Evolutionary conservation across 2,888 invertebrate genomes (phyloP).

Genomic region (Limnephilus marmoratus): DNA sequence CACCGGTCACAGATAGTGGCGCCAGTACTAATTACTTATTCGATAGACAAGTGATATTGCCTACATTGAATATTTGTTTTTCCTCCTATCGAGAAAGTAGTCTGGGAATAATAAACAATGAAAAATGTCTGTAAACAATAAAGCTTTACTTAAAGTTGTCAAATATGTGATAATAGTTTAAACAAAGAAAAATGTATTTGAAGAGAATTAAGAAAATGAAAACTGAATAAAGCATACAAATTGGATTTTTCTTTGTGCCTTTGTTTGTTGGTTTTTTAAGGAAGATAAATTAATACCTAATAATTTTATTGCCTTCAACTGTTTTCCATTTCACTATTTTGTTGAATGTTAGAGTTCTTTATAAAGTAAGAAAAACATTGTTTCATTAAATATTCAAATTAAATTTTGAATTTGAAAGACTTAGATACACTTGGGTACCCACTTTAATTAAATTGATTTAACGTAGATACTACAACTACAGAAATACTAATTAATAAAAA

Average conservation of each 20-base stretch:
- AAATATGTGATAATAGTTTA: background rate
- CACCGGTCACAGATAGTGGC: slow-evolving; percentile 21
- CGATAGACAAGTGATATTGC: slow-evolving; percentile 33
- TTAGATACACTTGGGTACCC: no score
- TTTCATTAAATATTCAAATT: no score
- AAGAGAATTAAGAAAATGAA: background rate
- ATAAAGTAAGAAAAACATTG: no score
- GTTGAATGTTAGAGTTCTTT: no score
- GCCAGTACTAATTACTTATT: slow-evolving; percentile 38
- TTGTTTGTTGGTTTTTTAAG: background rate
- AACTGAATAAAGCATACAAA: background rate
- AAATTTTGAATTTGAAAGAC: no score
- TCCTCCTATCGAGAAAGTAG: slow-evolving; percentile 5
- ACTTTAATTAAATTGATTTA: no score
- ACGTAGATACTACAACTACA: no score
- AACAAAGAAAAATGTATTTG: background rate
- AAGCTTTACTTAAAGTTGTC: background rate
- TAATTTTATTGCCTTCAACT: no score
- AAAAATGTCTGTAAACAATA: background rate
- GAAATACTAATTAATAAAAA: no score
- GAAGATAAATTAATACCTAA: no score
- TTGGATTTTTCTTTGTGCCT: background rate
- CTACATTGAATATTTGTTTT: slow-evolving; percentile 35
- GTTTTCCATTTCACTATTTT: no score
- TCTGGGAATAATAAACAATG: background rate